phyloP scores from a whole-genome alignment of 2,888 invertebrate species.

The Melinopterus prodromus region DNA sequence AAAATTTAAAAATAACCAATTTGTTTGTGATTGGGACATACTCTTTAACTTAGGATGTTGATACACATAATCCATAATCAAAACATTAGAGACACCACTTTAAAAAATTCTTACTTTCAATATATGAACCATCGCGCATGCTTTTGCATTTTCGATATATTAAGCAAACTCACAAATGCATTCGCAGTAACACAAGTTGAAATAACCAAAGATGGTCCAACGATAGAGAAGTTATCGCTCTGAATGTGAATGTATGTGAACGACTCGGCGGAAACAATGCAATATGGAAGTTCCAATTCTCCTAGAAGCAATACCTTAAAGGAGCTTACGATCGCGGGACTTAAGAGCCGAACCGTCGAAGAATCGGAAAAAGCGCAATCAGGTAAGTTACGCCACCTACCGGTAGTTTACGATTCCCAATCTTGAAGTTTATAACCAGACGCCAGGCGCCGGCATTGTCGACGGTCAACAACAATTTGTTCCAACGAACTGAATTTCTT shows the following conservation, averaged over 20 bases:
- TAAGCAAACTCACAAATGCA: too few species aligned
- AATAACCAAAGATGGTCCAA: not conserved
- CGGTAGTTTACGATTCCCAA: not conserved
- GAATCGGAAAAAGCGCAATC: not conserved
- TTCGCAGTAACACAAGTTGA: not conserved
- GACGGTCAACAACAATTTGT: not conserved
- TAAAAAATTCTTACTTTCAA: too few species aligned
- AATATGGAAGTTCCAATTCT: not conserved
- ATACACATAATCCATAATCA: too few species aligned
- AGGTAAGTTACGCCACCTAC: conserved; percentile 4
- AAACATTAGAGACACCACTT: too few species aligned
- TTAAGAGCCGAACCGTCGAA: not conserved
- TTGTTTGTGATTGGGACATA: too few species aligned
- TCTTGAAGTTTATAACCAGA: not conserved
- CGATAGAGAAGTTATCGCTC: not conserved
- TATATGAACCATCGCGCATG: too few species aligned
- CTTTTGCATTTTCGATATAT: too few species aligned
- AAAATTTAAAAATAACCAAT: too few species aligned
- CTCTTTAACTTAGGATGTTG: too few species aligned
- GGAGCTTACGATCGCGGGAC: not conserved
- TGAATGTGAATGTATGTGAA: not conserved
- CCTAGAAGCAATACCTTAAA: not conserved
- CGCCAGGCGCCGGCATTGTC: not conserved
- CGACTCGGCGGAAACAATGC: not conserved
- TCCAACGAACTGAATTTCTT: not conserved